Percentiles rank a stretch among this genome's conserved stretches.
Conservation (phyloP, 2,113 vertebrate species). For the Progne subis region DNA sequence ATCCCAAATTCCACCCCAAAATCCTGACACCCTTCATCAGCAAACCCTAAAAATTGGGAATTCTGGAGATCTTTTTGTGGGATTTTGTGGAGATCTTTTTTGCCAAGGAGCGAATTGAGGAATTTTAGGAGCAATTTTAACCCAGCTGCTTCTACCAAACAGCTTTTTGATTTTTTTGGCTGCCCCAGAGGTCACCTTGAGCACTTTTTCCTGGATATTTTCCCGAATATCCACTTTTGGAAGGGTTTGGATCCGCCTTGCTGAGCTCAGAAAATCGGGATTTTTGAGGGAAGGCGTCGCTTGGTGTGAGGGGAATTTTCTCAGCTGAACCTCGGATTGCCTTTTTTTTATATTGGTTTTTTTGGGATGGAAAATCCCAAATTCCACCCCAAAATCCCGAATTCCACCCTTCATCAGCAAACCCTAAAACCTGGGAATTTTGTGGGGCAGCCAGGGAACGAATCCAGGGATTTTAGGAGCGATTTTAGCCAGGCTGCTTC, state of each 20-base stretch:
- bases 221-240: background rate
- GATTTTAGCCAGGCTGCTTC: background rate
- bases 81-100: too few species aligned
- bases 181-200: background rate
- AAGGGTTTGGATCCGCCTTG: background rate
- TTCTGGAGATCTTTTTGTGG: background rate
- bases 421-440: background rate
- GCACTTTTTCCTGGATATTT: background rate
- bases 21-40: background rate
- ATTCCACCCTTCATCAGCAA: background rate
- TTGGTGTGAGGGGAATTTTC: background rate
- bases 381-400: background rate
- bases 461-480: background rate
- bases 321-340: constrained; percentile 60
- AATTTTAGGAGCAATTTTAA: background rate
- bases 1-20: constrained; percentile 3
- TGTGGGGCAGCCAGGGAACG: background rate
- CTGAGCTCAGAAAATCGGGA: background rate
- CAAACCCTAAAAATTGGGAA: background rate
- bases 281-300: background rate
- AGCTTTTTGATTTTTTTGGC: background rate
- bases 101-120: fast-evolving
- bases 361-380: constrained; percentile 11
- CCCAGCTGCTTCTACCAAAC: background rate
- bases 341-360: constrained; percentile 45